Evolutionary conservation across 2,113 vertebrate genomes (phyloP).

Genomic region (Otis tarda): DNA sequence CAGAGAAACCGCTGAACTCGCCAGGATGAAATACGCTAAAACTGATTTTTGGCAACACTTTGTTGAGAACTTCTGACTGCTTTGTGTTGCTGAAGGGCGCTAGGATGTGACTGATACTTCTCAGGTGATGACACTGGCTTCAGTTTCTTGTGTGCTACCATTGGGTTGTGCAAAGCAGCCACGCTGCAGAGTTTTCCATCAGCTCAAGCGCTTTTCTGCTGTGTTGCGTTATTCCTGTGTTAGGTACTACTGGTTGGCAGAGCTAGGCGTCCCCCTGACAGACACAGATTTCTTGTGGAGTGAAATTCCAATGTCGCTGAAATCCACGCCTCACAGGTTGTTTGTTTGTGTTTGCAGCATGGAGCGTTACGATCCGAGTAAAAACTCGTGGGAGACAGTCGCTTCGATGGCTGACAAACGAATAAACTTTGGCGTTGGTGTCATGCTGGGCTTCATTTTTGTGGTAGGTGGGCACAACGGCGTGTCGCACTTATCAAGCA

Average conservation of each 20-base stretch:
- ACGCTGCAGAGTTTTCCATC: fast-evolving
- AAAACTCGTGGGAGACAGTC: constrained; percentile 95
- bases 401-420: constrained; percentile 97
- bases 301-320: background rate
- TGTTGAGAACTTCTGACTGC: background rate
- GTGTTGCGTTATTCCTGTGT: fast-evolving
- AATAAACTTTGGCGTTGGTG: constrained; percentile 96
- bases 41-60: background rate
- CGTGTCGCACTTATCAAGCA: constrained; percentile 95
- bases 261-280: background rate
- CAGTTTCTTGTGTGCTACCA: fast-evolving
- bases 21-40: background rate
- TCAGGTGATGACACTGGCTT: background rate
- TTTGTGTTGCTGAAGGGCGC: background rate
- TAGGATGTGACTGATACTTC: background rate
- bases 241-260: background rate
- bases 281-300: background rate
- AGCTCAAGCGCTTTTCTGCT: background rate
- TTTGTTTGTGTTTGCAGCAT: constrained; percentile 79
- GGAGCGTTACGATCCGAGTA: constrained; percentile 95
- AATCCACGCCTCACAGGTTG: fast-evolving
- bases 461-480: constrained; percentile 98
- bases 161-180: background rate
- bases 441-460: constrained; percentile 97
- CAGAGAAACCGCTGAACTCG: background rate